phyloP scores from a whole-genome alignment of 2,888 invertebrate species.

The Margaritifera margaritifera region DNA sequence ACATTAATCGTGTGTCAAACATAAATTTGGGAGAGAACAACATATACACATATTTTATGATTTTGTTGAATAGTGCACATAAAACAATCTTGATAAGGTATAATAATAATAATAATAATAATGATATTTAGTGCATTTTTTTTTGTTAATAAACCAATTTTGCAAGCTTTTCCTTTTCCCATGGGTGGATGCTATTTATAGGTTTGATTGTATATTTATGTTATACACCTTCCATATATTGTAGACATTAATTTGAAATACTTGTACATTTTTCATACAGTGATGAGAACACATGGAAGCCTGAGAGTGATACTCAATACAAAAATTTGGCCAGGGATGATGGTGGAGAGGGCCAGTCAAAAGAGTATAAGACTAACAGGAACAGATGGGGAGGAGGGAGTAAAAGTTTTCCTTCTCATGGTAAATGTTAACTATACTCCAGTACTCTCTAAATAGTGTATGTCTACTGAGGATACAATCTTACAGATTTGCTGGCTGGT shows the following conservation, averaged over 20 bases:
- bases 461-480: too few species aligned
- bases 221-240: neutral
- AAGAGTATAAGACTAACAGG: constrained; percentile 92
- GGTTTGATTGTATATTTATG: neutral
- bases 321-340: constrained; percentile 94
- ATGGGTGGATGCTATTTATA: neutral
- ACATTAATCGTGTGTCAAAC: too few species aligned
- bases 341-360: constrained; percentile 87
- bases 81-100: too few species aligned
- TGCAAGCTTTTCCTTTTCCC: too few species aligned
- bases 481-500: too few species aligned
- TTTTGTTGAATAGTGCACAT: too few species aligned
- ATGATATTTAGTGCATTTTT: too few species aligned
- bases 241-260: neutral
- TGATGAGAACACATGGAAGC: constrained; percentile 91
- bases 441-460: too few species aligned
- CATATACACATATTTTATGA: too few species aligned
- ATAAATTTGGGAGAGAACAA: too few species aligned
- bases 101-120: too few species aligned
- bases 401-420: constrained; percentile 90
- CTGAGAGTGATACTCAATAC: constrained; percentile 92
- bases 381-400: constrained; percentile 79
- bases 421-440: constrained; percentile 73
- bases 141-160: too few species aligned
- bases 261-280: constrained; percentile 68